Conservation (phyloP, 2,888 invertebrate species). For the Nymphalis urticae region DNA sequence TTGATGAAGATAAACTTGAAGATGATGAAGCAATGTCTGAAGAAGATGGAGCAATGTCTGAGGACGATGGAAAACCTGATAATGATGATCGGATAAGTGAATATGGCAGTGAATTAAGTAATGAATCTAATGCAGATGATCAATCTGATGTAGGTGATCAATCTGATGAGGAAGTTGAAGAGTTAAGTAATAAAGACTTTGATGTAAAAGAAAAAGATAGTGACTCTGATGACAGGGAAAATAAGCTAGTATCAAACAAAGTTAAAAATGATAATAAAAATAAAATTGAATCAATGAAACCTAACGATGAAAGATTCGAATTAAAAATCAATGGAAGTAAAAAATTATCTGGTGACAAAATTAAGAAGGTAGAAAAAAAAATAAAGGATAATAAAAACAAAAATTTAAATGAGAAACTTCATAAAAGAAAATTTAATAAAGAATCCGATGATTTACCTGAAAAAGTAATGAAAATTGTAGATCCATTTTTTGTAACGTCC, state of each 20-base stretch:
- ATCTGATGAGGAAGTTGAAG: neutral
- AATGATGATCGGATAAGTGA: conserved; percentile 17
- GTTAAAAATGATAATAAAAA: conserved; percentile 17
- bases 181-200: conserved; percentile 17
- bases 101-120: conserved; percentile 6
- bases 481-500: conserved; percentile 74
- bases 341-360: conserved; percentile 15
- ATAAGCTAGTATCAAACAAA: conserved; percentile 23
- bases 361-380: conserved; percentile 49
- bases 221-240: conserved; percentile 27
- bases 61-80: conserved; percentile 13
- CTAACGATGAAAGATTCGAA: conserved; percentile 17
- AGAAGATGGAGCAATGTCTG: conserved; percentile 13
- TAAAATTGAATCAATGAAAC: conserved; percentile 21
- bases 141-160: conserved; percentile 14
- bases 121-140: conserved; percentile 23
- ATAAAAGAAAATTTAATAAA: conserved; percentile 62
- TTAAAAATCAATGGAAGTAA: conserved; percentile 33
- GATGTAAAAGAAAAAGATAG: conserved; percentile 9
- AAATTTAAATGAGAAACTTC: conserved; percentile 66
- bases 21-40: conserved; percentile 28
- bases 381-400: conserved; percentile 66
- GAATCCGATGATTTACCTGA: conserved; percentile 44
- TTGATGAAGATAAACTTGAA: neutral
- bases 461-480: conserved; percentile 60